These are phyloP conservation scores for Bambusicola thoracicus DNA, from an alignment of 2,113 vertebrate species.

Conservation along the genomic window DNA sequence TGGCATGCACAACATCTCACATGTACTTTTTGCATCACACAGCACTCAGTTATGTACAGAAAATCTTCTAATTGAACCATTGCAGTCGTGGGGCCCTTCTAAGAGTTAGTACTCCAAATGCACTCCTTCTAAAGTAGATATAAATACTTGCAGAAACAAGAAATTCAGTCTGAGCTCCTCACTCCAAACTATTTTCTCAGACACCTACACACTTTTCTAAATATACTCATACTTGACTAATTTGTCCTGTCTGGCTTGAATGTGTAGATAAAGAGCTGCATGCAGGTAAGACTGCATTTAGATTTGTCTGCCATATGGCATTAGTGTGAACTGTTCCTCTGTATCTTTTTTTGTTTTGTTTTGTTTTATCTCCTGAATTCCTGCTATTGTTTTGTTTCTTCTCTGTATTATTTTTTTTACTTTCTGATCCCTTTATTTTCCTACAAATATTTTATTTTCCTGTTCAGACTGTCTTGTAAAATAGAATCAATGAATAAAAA, in stretches of 20 bases:
- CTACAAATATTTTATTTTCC: background rate
- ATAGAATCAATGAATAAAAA: background rate
- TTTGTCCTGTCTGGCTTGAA: background rate
- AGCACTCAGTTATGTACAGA: background rate
- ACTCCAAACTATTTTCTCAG: background rate
- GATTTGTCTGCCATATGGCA: background rate
- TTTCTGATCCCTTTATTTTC: background rate
- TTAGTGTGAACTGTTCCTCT: background rate
- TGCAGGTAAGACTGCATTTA: fast-evolving
- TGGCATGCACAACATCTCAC: background rate
- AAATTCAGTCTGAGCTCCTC: background rate
- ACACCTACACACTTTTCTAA: background rate
- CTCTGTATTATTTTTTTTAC: background rate
- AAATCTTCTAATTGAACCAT: background rate
- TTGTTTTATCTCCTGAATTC: background rate
- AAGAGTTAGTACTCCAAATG: background rate
- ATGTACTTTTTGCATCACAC: background rate
- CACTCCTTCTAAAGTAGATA: background rate
- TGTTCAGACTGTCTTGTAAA: background rate
- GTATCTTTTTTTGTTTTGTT: background rate
- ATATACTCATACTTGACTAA: background rate
- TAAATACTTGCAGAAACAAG: background rate
- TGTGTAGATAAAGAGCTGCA: background rate
- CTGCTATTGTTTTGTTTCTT: background rate
- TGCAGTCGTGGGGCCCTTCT: background rate